A percentile compares a stretch with the other conserved stretches of the same genome.
phyloP scores from a whole-genome alignment of 2,113 vertebrate genomes.

The Castor canadensis region DNA sequence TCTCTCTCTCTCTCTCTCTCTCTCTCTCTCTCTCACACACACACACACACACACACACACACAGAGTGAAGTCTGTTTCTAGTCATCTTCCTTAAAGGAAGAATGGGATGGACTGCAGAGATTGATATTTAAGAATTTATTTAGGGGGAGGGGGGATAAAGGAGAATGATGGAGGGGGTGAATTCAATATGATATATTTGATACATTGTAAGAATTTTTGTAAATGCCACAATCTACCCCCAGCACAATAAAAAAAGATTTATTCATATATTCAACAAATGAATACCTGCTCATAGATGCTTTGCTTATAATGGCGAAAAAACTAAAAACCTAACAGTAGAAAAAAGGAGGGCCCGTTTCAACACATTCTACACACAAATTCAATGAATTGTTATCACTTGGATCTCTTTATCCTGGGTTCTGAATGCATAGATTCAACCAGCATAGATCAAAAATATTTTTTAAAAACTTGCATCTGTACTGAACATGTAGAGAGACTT shows the following conservation, averaged over 20 bases:
- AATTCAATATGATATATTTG: too few species aligned
- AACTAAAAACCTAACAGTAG: not conserved
- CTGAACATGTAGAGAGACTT: not conserved
- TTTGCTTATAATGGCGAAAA: not conserved
- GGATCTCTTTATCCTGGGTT: not conserved
- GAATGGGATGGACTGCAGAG: not conserved
- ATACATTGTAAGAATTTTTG: too few species aligned
- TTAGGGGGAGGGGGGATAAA: too few species aligned
- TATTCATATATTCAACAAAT: not conserved
- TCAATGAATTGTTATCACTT: not conserved
- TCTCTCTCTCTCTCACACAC: too few species aligned
- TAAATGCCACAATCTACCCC: too few species aligned
- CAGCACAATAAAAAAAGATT: too few species aligned
- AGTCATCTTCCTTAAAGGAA: conserved; percentile 16
- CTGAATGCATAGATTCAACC: not conserved
- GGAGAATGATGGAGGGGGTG: too few species aligned
- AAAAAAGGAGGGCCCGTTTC: not conserved
- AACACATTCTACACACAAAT: not conserved
- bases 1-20: not conserved
- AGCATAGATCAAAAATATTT: not conserved
- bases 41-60: too few species aligned
- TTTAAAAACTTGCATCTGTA: too few species aligned
- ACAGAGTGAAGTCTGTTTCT: not conserved
- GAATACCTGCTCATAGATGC: not conserved
- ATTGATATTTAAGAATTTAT: not conserved